Evolutionary conservation across 2,797 vertebrate species (phyloP).

Genomic region (Champsocephalus gunnari): DNA sequence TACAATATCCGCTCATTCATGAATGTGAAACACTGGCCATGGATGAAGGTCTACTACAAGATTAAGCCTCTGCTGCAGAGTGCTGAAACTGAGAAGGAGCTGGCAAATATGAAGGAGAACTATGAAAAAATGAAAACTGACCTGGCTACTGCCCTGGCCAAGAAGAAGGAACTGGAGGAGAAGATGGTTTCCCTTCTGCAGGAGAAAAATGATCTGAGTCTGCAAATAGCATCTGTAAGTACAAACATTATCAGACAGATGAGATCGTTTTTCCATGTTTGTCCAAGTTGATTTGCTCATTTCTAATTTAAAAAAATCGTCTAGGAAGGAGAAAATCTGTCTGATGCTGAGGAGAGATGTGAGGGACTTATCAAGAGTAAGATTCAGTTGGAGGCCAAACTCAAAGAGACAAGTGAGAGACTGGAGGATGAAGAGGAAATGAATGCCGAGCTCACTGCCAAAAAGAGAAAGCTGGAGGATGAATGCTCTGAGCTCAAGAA

Average conservation of each 20-base stretch:
- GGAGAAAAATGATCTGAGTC: slow-evolving; percentile 92
- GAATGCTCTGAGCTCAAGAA: slow-evolving; percentile 92
- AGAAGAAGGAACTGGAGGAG: slow-evolving; percentile 90
- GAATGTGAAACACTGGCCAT: slow-evolving; percentile 93
- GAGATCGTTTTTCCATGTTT: background rate
- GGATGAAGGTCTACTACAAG: slow-evolving; percentile 96
- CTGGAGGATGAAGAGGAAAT: slow-evolving; percentile 89
- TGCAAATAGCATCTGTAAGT: slow-evolving; percentile 91
- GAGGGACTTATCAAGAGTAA: slow-evolving; percentile 93
- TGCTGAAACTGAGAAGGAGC: slow-evolving; percentile 91
- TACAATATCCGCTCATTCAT: slow-evolving; percentile 91
- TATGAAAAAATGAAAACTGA: slow-evolving; percentile 81
- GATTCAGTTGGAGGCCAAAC: slow-evolving; percentile 90
- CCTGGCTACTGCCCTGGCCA: slow-evolving; percentile 86
- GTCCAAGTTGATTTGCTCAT: background rate
- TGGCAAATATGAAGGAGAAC: slow-evolving; percentile 89
- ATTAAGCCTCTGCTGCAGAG: slow-evolving; percentile 92
- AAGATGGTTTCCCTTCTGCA: slow-evolving; percentile 90
- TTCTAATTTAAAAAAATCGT: background rate
- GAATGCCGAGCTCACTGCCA: slow-evolving; percentile 88
- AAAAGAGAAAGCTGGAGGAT: slow-evolving; percentile 90
- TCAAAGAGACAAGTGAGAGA: slow-evolving; percentile 89
- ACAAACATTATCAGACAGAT: background rate
- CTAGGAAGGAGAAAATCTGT: slow-evolving; percentile 88
- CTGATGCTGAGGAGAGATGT: slow-evolving; percentile 91